Base-by-base conservation (phyloP, 2,888 invertebrate genomes). In the Sarcophaga rosellei region DNA sequence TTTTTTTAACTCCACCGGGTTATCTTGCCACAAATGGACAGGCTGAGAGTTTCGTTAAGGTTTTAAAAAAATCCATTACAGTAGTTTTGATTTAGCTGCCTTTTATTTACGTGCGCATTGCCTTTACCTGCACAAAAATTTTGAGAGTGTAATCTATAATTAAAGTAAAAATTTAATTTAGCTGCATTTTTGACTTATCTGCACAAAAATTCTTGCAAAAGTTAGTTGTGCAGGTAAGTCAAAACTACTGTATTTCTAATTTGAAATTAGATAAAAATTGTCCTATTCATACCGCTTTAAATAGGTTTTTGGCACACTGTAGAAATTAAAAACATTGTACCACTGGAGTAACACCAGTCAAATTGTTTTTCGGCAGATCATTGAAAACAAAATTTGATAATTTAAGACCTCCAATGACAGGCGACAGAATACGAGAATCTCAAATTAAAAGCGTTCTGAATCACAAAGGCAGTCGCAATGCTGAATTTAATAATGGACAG, bases 391-490 rank as follows among this genome's bases (percentile, higher is more conserved):
- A 20, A 68, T 68, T 68, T 45, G 45, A 10, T 68, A 59, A 21
- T 20, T 61, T 84, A 21, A 83, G 66, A 53, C 83, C 84, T 63
- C 84, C 83, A 62, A 61, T 53, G 11, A 63, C 61, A 44, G 70
- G 62, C 57, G 47, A 86, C 44, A 80, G 61, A 5, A 80, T 84
- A 53, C 17, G 73, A 25, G 59, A 75, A 72, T 72, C n/a, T 59
- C 80, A 86, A 84, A 12, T 61, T 25, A 72, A 59, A 47, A 75
- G 12, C 17, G 75, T 72, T 61, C 10, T 17, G 0, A 79, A 79
- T 65, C 66, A 61, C 61, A 84, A 84, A 65, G 75, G 75, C 57
- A 75, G 79, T 61, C 74, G 84, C 53, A 86, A 84, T 21, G n/a
- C 47, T 15, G n/a, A 45, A 23, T 75, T 84, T 72, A 44, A 17